Evolutionary conservation across 2,888 invertebrate species (phyloP).

Genomic region (Dorcus hopei): DNA sequence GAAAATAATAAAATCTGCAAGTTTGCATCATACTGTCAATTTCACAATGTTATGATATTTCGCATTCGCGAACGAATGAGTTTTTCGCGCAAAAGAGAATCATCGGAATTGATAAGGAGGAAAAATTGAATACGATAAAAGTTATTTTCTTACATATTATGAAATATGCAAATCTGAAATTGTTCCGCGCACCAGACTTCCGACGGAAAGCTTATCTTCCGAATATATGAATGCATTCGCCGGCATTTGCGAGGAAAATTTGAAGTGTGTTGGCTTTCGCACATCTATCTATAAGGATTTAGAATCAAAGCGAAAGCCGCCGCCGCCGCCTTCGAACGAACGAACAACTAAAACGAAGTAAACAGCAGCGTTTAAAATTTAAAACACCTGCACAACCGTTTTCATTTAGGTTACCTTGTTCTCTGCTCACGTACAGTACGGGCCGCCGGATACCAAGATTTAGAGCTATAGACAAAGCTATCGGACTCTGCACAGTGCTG

Average conservation of each 20-base stretch:
- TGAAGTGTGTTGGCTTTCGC: slow-evolving; percentile 22
- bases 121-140: too few species aligned
- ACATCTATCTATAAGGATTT: slow-evolving; percentile 18
- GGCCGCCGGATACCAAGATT: slow-evolving; percentile 14
- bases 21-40: too few species aligned
- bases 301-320: slow-evolving; percentile 20
- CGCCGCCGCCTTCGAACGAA: neutral
- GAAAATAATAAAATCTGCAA: too few species aligned
- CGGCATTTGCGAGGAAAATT: neutral
- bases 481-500: slow-evolving; percentile 4
- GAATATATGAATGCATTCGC: too few species aligned
- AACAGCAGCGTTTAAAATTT: slow-evolving; percentile 20
- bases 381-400: slow-evolving; percentile 19
- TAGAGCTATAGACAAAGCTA: slow-evolving; percentile 14
- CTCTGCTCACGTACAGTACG: slow-evolving; percentile 12
- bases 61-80: too few species aligned
- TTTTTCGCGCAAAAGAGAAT: too few species aligned
- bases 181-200: too few species aligned
- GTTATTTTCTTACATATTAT: too few species aligned
- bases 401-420: slow-evolving; percentile 20
- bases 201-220: too few species aligned
- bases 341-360: slow-evolving; percentile 18
- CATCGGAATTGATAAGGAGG: too few species aligned
- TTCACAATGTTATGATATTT: too few species aligned
- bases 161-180: too few species aligned